Evolutionary conservation across 2,888 invertebrate genomes (phyloP).

Genomic region (Buathra laborator): DNA sequence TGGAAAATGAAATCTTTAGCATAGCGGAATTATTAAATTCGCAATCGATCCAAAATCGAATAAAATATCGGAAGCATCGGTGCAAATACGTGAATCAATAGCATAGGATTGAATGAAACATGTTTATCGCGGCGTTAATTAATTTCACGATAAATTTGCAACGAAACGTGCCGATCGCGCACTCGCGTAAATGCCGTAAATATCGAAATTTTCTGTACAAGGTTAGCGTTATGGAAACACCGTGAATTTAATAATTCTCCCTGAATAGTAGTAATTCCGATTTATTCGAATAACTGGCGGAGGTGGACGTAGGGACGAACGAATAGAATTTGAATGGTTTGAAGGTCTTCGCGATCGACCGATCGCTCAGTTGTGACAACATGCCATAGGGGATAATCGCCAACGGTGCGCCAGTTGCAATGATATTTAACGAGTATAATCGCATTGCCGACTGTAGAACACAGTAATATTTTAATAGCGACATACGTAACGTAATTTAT

Average conservation of each 20-base stretch:
- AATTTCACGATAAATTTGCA: not conserved
- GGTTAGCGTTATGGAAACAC: not conserved
- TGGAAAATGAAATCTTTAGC: not conserved
- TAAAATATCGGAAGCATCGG: not conserved
- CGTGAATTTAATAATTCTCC: slow-evolving; percentile 12
- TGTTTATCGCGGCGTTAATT: not conserved
- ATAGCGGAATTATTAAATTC: not conserved
- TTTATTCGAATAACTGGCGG: not conserved
- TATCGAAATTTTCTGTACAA: not conserved
- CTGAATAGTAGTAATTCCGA: slow-evolving; percentile 13
- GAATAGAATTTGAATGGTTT: too few relatives aligned
- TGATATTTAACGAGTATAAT: not conserved
- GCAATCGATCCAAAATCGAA: not conserved
- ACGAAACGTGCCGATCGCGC: not conserved
- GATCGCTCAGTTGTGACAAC: too few relatives aligned
- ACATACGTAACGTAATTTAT: not conserved
- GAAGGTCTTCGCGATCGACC: too few relatives aligned
- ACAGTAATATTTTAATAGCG: not conserved
- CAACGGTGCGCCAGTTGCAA: too few relatives aligned
- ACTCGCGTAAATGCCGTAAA: not conserved
- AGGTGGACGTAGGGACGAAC: not conserved
- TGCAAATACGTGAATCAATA: not conserved
- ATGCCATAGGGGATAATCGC: too few relatives aligned
- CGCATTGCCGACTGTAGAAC: not conserved
- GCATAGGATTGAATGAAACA: not conserved